Base-by-base conservation (phyloP, 2,113 vertebrate species). In the Sardina pilchardus region DNA sequence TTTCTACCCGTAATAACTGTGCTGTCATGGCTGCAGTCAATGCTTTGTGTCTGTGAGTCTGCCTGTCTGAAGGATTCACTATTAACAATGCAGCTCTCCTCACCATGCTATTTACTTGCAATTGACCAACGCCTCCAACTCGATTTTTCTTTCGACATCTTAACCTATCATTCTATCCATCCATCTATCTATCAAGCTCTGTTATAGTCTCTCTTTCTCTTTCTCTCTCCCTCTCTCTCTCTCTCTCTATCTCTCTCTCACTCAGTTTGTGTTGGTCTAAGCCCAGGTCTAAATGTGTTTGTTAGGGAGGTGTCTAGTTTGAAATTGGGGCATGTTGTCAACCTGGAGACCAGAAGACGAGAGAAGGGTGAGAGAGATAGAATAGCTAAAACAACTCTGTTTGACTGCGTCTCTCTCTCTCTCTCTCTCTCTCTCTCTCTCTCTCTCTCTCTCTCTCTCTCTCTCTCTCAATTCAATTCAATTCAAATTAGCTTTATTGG, bases 1-100 rank as follows among this genome's bases (percentile, higher is more conserved):
- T 90, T 90, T 86, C 85, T 86, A 86, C 87, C 7, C 56, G 4
- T 87, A 84, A 87, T 88, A 84, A 83, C 83, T 75, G 80, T 87
- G 82, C 85, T 84, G 87, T 87, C 85, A 83, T 87, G 80, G 53
- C 39, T 67, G 63, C 63, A 67, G 63, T 30, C 5, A 67, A 67
- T 67, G 63, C 9, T 30, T 30, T 67, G 63, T 30, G n/a, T 30
- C n/a, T n/a, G n/a, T n/a, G 63, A 9, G 24, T 67, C 59, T 30
- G 43, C 82, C 71, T 85, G 85, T 67, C 63, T 67, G n/a, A 67
- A 67, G 12, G n/a, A 67, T 67, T n/a, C 63, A 7, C 63, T 26
- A 9, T 67, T 67, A 26, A 67, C 63, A 67, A 67, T 67, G 63
- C 63, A 10, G 1, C 63, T 67, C n/a, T 26, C 30, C n/a, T 10